Base-by-base conservation (phyloP, 2,888 invertebrate species). In the Galeopsomyia nigrocyanea region DNA sequence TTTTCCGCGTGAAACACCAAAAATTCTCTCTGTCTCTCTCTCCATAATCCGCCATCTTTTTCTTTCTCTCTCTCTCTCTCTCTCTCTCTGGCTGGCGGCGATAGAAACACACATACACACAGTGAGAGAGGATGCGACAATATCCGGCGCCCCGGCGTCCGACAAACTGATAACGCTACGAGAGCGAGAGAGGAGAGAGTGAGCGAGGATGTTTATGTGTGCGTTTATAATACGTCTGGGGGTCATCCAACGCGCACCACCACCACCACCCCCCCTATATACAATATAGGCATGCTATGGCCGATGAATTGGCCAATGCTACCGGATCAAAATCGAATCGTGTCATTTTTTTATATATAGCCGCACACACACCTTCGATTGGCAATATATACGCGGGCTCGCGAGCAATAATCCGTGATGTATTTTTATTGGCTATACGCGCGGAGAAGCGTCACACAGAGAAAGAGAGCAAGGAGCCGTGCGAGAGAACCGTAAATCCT, bases 131-230 rank as follows among this genome's bases (percentile, higher is more conserved):
- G 86, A 86, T 86, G 86, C 86, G 85, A 86, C 86, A 86, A 86
- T 86, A 86, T 86, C 86, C 86, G 86, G 83, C 84, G 84, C 83
- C 83, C 86, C 86, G 86, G 86, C 86, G 86, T 84, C 86, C 86
- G 86, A 85, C 86, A 84, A 26, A 86, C 86, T 86, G 86, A 86
- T 86, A 86, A 86, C 85, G 82, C 84, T 82, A 79, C 79, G 84
- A 39, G 39, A 39, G 39, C 1, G 39, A 39, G 39, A 9, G 39
- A 39, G 13, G 39, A 39, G 39, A 10, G 39, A 39, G 39, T 10
- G 39, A 39, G 13, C 39, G 39, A 39, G 85, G 83, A 85, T 85
- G 86, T 86, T 86, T 86, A 86, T 85, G 85, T 80, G 82, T 81
- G 80, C 82, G 83, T 83, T 83, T 82, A 82, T 84, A 84, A 83